These are phyloP conservation scores for Hyperoplus immaculatus DNA, from an alignment of 2,797 vertebrate genomes.

Conservation along the genomic window DNA sequence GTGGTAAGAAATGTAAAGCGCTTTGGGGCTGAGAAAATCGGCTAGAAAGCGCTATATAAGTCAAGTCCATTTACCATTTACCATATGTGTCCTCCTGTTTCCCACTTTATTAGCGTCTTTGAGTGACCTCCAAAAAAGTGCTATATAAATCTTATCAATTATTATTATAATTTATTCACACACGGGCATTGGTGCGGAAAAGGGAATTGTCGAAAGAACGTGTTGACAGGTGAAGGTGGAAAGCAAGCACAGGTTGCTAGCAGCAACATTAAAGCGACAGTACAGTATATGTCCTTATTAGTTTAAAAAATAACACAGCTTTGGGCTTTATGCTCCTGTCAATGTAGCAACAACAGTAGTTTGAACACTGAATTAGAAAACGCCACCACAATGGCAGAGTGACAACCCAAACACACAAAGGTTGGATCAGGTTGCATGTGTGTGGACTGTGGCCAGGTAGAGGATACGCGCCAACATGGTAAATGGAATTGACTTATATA, in stretches of 20 bases:
- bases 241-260: constrained; percentile 19
- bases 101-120: too few relatives aligned
- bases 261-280: constrained; percentile 7
- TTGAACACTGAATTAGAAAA: constrained; percentile 19
- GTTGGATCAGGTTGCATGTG: constrained; percentile 25
- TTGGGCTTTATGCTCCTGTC: neutral
- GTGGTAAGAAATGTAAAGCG: too few relatives aligned
- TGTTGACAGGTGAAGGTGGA: constrained; percentile 31
- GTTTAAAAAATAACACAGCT: constrained; percentile 8
- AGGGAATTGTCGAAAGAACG: constrained; percentile 13
- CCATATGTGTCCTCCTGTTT: too few relatives aligned
- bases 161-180: constrained; percentile 16
- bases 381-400: neutral
- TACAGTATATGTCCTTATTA: neutral
- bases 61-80: too few relatives aligned
- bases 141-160: too few relatives aligned
- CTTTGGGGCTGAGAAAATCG: too few relatives aligned
- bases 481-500: too few relatives aligned
- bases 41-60: too few relatives aligned
- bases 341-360: constrained; percentile 1
- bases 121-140: too few relatives aligned
- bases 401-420: constrained; percentile 30
- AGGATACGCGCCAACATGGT: neutral
- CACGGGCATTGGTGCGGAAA: constrained; percentile 15
- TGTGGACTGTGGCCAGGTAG: constrained; percentile 23